Evolutionary conservation across 2,113 vertebrate genomes (phyloP), one percentile per base, ranked within the genome.

Genomic region (Oriolus oriolus): DNA sequence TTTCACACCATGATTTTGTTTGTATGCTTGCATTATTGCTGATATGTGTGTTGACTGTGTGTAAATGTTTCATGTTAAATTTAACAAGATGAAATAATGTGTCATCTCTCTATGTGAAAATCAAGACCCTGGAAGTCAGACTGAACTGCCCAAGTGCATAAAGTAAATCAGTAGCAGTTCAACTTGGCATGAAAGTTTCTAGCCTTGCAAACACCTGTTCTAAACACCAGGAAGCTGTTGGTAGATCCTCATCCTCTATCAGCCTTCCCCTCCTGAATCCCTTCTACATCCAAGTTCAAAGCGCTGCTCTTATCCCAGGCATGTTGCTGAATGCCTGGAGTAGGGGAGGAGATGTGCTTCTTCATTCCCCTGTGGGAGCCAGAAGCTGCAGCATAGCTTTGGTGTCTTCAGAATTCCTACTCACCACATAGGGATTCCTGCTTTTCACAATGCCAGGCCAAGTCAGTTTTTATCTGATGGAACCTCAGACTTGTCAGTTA

Each of bases 351-450:
- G 44, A 27, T 7, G 3, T 39, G 7, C 42, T 64, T 1, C 61
- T 75, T 64, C 27, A 6, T 66, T 66, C 24, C n/a, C 6, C 10
- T 17, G 7, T 26, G 57, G 37, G 11, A 84, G 9, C 18, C 15
- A 24, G 54, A 86, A 78, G 26, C 22, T 82, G 54, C 35, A 28
- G 19, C 22, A 41, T 33, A 61, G 33, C 16, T 87, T 66, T 66
- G 31, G 30, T 22, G 26, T 49, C 33, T 86, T 94, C 52, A 61
- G 52, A 61, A 71, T 76, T 77, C n/a, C 19, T 27, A 2, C 39
- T 76, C 0, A 0, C 14, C 19, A 2, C 1, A 3, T 7, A 39
- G n/a, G 23, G 30, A 19, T 75, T 71, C 6, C 57, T 71, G 33
- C 39, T 84, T 80, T 64, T 81, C 28, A 13, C 47, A 31, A 0